phyloP scores from a whole-genome alignment of 2,888 invertebrate genomes.

The Mamestra brassicae region DNA sequence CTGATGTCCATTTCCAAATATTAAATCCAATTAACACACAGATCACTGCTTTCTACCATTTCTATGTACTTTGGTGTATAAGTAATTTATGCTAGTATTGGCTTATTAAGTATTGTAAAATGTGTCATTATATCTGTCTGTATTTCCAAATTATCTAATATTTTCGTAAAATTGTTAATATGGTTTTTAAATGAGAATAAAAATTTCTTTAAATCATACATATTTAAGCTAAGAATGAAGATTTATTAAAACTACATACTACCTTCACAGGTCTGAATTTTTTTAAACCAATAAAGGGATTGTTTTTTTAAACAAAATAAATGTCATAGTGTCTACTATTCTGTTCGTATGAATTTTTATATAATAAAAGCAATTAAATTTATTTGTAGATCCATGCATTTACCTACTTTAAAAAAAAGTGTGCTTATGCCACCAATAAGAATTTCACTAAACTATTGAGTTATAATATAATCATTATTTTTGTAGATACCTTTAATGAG shows the following conservation, averaged over 20 bases:
- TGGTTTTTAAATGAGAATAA: not conserved
- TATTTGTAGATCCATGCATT: not conserved
- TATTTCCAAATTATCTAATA: not conserved
- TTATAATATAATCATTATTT: constrained; percentile 22
- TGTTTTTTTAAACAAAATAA: not conserved
- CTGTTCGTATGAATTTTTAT: not conserved
- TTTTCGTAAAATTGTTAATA: not conserved
- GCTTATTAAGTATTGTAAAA: constrained; percentile 12
- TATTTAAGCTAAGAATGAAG: not conserved
- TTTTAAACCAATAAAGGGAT: too few species aligned
- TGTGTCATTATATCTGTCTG: not conserved
- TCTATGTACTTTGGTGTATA: constrained; percentile 24
- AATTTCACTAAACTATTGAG: not conserved
- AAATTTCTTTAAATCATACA: not conserved
- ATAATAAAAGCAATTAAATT: not conserved
- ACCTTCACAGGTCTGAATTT: too few species aligned
- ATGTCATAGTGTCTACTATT: constrained; percentile 3
- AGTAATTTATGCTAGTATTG: constrained; percentile 11
- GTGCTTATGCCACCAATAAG: not conserved
- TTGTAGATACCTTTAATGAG: constrained; percentile 86
- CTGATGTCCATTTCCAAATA: constrained; percentile 19
- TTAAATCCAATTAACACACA: constrained; percentile 15
- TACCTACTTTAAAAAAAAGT: not conserved
- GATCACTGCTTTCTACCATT: constrained; percentile 43
- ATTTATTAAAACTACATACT: not conserved